Percentiles rank a stretch among this genome's conserved stretches.
These are phyloP conservation scores for Oreortyx pictus DNA, from an alignment of 2,797 vertebrate genomes.

Conservation along the genomic window DNA sequence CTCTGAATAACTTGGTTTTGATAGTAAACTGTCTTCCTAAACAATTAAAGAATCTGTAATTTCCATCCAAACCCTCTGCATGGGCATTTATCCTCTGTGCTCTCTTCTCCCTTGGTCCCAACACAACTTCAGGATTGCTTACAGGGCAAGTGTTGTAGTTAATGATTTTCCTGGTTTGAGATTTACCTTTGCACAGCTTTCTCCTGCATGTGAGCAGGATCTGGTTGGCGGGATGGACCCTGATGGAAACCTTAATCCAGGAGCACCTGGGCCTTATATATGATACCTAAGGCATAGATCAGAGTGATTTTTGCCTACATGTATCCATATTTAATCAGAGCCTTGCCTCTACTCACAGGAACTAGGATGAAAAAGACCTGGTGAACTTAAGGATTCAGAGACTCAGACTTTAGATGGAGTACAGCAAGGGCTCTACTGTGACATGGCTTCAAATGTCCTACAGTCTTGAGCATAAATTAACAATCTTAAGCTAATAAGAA, in stretches of 20 bases:
- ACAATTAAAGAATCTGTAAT: background rate
- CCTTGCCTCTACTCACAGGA: background rate
- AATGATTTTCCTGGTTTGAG: background rate
- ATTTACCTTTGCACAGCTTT: background rate
- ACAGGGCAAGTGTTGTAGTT: background rate
- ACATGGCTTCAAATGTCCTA: background rate
- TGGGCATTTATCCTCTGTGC: fast-evolving
- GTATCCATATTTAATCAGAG: background rate
- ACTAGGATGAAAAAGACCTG: background rate
- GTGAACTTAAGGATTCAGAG: background rate
- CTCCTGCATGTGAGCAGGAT: background rate
- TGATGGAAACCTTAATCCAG: background rate
- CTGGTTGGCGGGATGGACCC: background rate
- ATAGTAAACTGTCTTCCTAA: background rate
- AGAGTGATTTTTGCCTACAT: background rate
- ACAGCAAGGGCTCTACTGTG: background rate
- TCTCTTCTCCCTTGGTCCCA: background rate
- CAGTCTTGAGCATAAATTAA: background rate
- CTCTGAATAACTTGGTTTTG: background rate
- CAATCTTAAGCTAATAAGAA: background rate
- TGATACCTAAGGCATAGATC: background rate
- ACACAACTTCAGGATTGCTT: background rate
- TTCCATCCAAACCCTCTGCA: too few species aligned
- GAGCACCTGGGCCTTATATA: background rate
- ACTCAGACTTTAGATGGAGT: background rate